A percentile compares a stretch with the other conserved stretches of the same genome.
Conservation (phyloP, 2,113 vertebrate species). For the Menura novaehollandiae region DNA sequence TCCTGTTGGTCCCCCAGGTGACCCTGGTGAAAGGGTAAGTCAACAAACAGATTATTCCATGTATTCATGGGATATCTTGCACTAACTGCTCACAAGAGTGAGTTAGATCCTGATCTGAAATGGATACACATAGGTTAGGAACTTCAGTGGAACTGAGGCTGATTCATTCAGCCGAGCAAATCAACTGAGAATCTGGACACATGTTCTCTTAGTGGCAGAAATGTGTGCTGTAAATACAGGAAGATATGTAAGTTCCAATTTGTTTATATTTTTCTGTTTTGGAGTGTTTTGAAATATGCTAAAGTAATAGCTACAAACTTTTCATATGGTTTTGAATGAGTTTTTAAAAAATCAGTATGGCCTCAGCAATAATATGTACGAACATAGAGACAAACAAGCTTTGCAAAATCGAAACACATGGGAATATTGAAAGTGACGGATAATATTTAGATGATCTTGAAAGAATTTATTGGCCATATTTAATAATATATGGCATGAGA, state of each 20-base stretch:
- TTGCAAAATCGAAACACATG: not conserved
- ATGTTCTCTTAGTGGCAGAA: not conserved
- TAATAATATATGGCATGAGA: not conserved
- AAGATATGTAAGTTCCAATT: not conserved
- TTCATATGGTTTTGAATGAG: not conserved
- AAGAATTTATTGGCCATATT: not conserved
- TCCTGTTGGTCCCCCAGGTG: constrained; percentile 86
- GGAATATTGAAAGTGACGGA: not conserved
- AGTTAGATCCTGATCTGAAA: not conserved
- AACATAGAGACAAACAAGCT: not conserved
- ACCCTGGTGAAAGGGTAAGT: constrained; percentile 94
- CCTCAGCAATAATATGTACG: not conserved
- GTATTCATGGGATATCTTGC: not conserved
- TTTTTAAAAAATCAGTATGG: not conserved
- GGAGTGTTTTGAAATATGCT: not conserved
- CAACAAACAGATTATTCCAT: not conserved
- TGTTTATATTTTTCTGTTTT: not conserved
- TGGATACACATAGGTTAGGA: not conserved
- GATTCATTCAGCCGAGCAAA: not conserved
- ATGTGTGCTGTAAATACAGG: not conserved
- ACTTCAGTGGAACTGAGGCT: not conserved
- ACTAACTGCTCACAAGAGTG: not conserved
- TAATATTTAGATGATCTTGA: not conserved
- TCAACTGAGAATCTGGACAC: not conserved
- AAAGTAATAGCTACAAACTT: not conserved